phyloP scores from a whole-genome alignment of 2,888 invertebrate species.

The Tupiocoris notatus region DNA sequence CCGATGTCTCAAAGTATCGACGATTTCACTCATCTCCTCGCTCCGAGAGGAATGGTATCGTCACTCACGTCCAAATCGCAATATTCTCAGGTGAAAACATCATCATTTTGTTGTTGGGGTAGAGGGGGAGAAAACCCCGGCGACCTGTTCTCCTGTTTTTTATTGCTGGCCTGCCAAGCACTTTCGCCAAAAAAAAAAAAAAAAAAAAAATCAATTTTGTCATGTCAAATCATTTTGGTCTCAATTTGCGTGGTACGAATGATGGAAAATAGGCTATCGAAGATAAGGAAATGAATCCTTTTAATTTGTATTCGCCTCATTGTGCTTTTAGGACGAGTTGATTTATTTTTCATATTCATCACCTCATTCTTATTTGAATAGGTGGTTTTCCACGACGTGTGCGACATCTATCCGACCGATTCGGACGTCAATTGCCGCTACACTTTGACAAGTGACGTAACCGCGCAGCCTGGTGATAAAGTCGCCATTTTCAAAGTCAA shows the following conservation, averaged over 20 bases:
- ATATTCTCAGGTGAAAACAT: conserved; percentile 23
- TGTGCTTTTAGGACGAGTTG: not conserved
- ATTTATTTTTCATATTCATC: not conserved
- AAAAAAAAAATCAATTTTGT: too few relatives aligned
- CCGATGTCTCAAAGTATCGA: conserved; percentile 22
- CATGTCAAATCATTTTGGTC: too few relatives aligned
- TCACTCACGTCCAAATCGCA: conserved; percentile 23
- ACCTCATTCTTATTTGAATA: too few relatives aligned
- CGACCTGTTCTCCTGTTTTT: too few relatives aligned
- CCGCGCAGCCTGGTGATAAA: conserved; percentile 40
- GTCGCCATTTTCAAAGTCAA: conserved; percentile 44
- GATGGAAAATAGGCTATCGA: too few relatives aligned
- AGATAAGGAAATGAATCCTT: too few relatives aligned
- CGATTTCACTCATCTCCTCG: not conserved
- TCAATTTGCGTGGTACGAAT: too few relatives aligned
- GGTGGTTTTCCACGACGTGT: conserved; percentile 44
- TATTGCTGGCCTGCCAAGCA: too few relatives aligned
- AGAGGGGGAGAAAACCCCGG: too few relatives aligned
- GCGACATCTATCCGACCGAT: conserved; percentile 41
- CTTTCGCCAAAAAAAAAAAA: too few relatives aligned
- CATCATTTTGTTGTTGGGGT: too few relatives aligned
- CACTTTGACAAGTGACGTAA: conserved; percentile 30
- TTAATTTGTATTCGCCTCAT: not conserved
- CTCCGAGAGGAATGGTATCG: conserved; percentile 4
- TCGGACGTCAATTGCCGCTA: conserved; percentile 41